These are phyloP conservation scores for Caenorhabditis drosophilae DNA, from an alignment of 2,888 invertebrate species.

Conservation along the genomic window DNA sequence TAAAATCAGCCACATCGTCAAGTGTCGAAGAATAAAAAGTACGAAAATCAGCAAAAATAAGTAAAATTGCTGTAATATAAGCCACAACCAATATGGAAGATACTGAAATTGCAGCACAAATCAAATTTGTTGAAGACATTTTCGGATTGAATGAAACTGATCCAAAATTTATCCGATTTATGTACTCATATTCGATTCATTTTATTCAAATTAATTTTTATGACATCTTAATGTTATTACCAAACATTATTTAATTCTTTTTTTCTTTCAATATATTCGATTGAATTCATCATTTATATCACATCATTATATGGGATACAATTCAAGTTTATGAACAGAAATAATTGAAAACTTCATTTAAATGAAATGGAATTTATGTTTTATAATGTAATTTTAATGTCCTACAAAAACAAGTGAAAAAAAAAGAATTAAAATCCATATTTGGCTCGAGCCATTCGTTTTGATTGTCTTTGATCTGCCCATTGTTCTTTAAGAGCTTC, in stretches of 20 bases:
- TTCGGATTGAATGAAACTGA: background rate
- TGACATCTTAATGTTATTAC: background rate
- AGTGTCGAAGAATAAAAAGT: slow-evolving; percentile 19
- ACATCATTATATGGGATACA: no score
- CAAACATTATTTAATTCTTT: no score
- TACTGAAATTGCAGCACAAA: slow-evolving; percentile 19
- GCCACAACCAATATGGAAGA: slow-evolving; percentile 23
- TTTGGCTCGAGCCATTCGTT: slow-evolving; percentile 58
- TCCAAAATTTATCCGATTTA: background rate
- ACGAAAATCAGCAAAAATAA: slow-evolving; percentile 25
- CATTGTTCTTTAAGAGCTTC: slow-evolving; percentile 66
- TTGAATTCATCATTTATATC: background rate
- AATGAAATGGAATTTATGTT: no score
- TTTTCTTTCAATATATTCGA: no score
- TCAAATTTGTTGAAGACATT: slow-evolving; percentile 2
- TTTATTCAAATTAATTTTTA: slow-evolving; percentile 4
- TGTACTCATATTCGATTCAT: slow-evolving; percentile 16
- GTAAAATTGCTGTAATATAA: slow-evolving; percentile 24
- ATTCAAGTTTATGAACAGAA: no score
- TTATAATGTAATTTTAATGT: no score
- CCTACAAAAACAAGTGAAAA: no score
- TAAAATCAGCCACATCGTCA: slow-evolving; percentile 29
- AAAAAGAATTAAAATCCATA: slow-evolving; percentile 65
- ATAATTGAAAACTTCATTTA: no score
- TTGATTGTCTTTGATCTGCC: slow-evolving; percentile 59